phyloP scores from a whole-genome alignment of 2,888 invertebrate species.

The Zeuzera pyrina region DNA sequence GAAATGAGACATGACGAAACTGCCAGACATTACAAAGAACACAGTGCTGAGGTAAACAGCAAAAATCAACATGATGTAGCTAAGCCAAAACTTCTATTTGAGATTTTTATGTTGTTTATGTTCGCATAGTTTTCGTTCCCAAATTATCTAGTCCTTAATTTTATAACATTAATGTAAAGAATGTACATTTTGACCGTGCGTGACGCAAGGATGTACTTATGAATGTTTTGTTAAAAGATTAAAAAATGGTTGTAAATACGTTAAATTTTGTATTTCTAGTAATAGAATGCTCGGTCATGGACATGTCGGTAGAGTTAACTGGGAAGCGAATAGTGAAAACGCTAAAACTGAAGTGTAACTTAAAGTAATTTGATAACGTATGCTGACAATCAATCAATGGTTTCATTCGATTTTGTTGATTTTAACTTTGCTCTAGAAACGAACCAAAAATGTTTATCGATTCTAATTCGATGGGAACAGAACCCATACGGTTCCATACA shows the following conservation, averaged over 20 bases:
- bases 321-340: constrained; percentile 37
- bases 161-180: constrained; percentile 39
- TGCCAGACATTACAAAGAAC: constrained; percentile 49
- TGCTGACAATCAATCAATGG: constrained; percentile 34
- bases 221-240: constrained; percentile 60
- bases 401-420: constrained; percentile 22
- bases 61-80: constrained; percentile 20
- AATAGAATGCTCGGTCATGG: constrained; percentile 62
- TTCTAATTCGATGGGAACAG: constrained; percentile 17
- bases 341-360: constrained; percentile 38
- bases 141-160: constrained; percentile 61
- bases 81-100: constrained; percentile 30
- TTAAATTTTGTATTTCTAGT: constrained; percentile 74
- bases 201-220: constrained; percentile 66
- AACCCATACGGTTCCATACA: constrained; percentile 63
- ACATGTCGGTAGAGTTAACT: constrained; percentile 49
- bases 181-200: constrained; percentile 66
- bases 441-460: too few relatives aligned
- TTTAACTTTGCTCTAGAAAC: constrained; percentile 27
- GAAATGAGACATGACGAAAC: constrained; percentile 24
- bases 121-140: constrained; percentile 46
- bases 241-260: constrained; percentile 72
- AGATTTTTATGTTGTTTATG: constrained; percentile 27
- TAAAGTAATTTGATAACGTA: constrained; percentile 34
- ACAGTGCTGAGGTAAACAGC: constrained; percentile 31